Evolutionary conservation across 1,140 invertebrate genomes (phyloP), one percentile per base, ranked within the genome.

Genomic region (Papilio xuthus): DNA sequence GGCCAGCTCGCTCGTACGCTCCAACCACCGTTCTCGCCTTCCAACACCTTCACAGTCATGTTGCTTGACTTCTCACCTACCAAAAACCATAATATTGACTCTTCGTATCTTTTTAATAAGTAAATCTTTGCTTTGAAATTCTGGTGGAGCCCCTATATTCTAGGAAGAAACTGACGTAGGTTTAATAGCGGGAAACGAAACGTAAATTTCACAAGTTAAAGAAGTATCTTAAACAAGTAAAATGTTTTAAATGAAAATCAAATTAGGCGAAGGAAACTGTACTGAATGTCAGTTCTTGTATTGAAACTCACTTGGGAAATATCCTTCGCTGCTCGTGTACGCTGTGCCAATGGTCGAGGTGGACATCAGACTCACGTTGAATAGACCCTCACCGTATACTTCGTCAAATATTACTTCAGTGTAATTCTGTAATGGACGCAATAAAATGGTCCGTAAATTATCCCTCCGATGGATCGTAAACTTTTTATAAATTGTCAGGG

Each of bases 281-380:
- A 50, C 47, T 18, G 15, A 50, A 50, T n/a, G 18, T 50, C n/a
- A 4, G 0, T n/a, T n/a, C 47, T 50, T 44, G 8, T 44, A 50
- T 63, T 63, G 3, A 63, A 63, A 84, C 81, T 83, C 80, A 90
- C 89, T 69, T 50, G 87, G 83, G 56, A 90, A 89, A 18, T 82
- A 47, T 4, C 80, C 74, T 28, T 37, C 44, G 69, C 77, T 74
- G 50, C 79, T 83, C 37, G 78, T 81, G 28, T 63, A 69, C 0
- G 67, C 42, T 2, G 20, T 56, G 3, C 73, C 67, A 10, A 76
- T 47, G 10, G 44, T 71, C 6, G 71, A 26, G 2, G 73, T 67
- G 0, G 86, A 79, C 0, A 60, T 78, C 3, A 91, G 78, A 0
- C 79, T 77, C 37, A 91, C 86, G 50, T 82, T 77, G 80, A 86